Percentiles rank a stretch among this genome's conserved stretches.
phyloP scores from a whole-genome alignment of 2,113 vertebrate genomes.

The Triplophysa siluroides region DNA sequence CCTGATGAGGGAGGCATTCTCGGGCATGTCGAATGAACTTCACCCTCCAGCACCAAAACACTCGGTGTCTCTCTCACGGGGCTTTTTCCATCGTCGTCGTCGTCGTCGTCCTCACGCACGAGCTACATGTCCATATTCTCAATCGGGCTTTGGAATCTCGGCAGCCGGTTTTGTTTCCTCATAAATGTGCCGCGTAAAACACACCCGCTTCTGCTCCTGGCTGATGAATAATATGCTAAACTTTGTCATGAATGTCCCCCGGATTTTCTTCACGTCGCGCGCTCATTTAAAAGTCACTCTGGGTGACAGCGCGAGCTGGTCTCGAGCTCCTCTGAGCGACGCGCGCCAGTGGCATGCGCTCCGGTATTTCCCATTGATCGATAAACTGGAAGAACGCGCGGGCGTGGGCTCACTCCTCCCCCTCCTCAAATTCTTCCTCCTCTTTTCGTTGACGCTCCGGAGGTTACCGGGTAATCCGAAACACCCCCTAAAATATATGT shows the following conservation, averaged over 20 bases:
- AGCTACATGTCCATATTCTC: background rate
- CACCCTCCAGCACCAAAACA: conserved; percentile 8
- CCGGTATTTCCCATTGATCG: conserved; percentile 47
- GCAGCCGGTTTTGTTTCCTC: background rate
- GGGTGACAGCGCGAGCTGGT: conserved; percentile 32
- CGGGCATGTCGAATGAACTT: conserved; percentile 66
- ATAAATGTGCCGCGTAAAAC: conserved; percentile 4
- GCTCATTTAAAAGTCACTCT: conserved; percentile 29
- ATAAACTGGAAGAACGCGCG: background rate
- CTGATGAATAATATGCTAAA: background rate
- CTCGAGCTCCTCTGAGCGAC: conserved; percentile 21
- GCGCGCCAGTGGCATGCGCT: conserved; percentile 27
- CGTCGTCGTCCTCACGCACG: background rate
- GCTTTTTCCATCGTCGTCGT: background rate
- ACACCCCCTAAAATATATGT: background rate
- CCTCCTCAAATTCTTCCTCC: conserved; percentile 5
- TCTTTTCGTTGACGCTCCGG: conserved; percentile 12
- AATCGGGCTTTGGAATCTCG: background rate
- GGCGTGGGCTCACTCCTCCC: conserved; percentile 11
- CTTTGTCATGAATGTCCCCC: background rate
- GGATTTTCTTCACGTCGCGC: background rate
- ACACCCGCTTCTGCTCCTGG: background rate
- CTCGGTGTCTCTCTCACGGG: conserved; percentile 8
- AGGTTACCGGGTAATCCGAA: background rate
- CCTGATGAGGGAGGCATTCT: conserved; percentile 69